These are phyloP conservation scores for Podargus strigoides DNA, from an alignment of 2,797 vertebrate genomes.

Conservation along the genomic window DNA sequence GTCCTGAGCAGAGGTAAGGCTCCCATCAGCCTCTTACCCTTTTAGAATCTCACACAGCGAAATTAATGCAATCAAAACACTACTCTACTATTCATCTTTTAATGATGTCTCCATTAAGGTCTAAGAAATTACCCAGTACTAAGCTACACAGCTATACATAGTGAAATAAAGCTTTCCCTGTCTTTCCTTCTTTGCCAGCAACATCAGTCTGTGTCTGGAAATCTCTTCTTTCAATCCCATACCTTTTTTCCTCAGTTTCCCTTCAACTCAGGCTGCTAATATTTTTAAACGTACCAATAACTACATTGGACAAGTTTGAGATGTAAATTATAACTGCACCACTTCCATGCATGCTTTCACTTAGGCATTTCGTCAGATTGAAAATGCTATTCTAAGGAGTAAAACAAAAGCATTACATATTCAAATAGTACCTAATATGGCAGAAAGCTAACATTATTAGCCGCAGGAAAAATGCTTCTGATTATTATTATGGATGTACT, in stretches of 20 bases:
- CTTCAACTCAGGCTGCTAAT: not conserved
- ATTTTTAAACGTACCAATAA: not conserved
- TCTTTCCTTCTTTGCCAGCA: not conserved
- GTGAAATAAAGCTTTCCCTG: not conserved
- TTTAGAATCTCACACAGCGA: not conserved
- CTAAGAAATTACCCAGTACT: not conserved
- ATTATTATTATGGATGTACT: not conserved
- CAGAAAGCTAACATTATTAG: not conserved
- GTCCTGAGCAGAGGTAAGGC: not conserved
- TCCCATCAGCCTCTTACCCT: not conserved
- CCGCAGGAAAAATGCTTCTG: not conserved
- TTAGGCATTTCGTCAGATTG: not conserved
- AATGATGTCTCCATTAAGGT: not conserved
- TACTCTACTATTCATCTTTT: not conserved
- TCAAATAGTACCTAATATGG: not conserved
- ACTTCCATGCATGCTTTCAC: not conserved
- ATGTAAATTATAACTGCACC: not conserved
- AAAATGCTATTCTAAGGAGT: not conserved
- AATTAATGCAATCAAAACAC: not conserved
- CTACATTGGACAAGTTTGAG: not conserved
- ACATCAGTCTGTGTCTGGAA: not conserved
- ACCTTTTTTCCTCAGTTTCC: not conserved
- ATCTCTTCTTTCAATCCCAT: not conserved
- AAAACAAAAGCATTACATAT: not conserved
- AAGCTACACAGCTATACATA: not conserved